Evolutionary conservation across 2,888 invertebrate genomes (phyloP), one percentile per base, ranked within the genome.

Genomic region (Diloba caeruleocephala): DNA sequence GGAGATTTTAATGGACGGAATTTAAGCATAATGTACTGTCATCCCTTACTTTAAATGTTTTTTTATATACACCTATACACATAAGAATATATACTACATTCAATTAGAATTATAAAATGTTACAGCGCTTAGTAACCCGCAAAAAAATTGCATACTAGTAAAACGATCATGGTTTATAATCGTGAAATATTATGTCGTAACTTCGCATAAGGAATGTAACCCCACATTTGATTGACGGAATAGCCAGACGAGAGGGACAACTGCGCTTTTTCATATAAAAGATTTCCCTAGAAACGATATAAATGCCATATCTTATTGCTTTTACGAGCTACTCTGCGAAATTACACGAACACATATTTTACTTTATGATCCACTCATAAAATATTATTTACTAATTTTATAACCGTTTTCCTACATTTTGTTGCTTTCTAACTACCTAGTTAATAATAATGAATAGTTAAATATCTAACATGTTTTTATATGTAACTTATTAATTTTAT

Each of bases 251-350:
- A 48, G 41, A 46, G 64, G 45, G 26, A 52, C 53, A 63, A 73
- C 63, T 60, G 63, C 61, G 56, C 60, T 63, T 71, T 65, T 66
- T 58, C 57, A 59, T 71, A 62, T 75, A 64, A 67, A 70, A 67
- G 76, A 80, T 79, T 79, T 78, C 74, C 76, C 79, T 64, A 55
- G 79, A 71, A 78, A 74, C 76, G 72, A 69, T 69, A 74, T 74
- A 79, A 78, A 76, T 74, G 66, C 63, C 71, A 80, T 77, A 74
- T 74, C 71, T 71, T 79, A 79, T 78, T 67, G 59, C 60, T 72
- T 80, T 79, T 81, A 81, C 69, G 79, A 78, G 42, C 63, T 78
- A 81, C 82, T 81, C 73, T 78, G 58, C 55, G 38, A 75, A 77
- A 81, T 81, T 80, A 75, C 69, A 53, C 61, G 42, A 64, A 64